Conservation (phyloP, 1,140 invertebrate species). For the Trachymyrmex cornetzi region DNA sequence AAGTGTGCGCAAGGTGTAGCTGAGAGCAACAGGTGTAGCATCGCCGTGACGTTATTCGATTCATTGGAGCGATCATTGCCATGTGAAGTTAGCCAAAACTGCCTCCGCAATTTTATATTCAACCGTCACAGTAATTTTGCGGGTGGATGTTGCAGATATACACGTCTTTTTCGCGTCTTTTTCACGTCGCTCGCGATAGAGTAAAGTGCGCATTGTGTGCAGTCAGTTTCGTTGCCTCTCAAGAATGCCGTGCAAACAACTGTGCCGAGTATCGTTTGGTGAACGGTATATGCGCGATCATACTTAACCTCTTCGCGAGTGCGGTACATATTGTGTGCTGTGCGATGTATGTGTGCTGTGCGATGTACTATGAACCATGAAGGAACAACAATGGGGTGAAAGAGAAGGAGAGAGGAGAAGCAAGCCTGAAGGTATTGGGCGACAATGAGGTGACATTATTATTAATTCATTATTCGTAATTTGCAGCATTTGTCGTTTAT, state of each 20-base stretch:
- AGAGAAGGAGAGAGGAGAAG: background rate
- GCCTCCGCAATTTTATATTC: background rate
- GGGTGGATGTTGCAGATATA: background rate
- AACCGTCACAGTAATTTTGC: background rate
- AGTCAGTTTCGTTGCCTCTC: background rate
- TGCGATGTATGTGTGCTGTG: background rate
- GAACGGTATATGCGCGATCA: background rate
- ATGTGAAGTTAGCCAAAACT: background rate
- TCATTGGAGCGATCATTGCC: background rate
- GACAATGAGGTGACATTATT: background rate
- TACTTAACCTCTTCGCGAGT: conserved; percentile 17
- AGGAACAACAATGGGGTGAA: background rate
- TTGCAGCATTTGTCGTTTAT: background rate
- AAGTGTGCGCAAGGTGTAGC: background rate
- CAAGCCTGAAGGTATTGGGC: background rate
- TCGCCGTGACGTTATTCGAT: background rate
- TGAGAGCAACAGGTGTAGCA: conserved; percentile 9
- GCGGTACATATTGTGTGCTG: background rate
- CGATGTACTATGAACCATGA: background rate
- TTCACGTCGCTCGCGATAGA: background rate
- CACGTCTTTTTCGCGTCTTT: background rate
- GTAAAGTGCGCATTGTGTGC: conserved; percentile 1
- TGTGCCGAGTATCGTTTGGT: background rate
- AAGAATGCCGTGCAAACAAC: conserved; percentile 12
- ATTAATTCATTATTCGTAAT: conserved; percentile 7